Base-by-base conservation (phyloP, 2,797 vertebrate species). In the Miichthys miiuy region DNA sequence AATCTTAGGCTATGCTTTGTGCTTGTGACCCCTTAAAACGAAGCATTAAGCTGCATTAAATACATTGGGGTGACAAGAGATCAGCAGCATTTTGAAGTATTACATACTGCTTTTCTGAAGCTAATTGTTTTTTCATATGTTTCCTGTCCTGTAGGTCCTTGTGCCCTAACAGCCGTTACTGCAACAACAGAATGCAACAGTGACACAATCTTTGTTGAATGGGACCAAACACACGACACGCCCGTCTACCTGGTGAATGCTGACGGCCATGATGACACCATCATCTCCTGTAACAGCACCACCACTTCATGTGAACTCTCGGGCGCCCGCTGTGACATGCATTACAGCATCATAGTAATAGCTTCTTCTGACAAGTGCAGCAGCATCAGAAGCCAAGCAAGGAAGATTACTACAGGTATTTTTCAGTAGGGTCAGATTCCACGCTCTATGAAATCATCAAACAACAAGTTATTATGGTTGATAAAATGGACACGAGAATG, bases 341-440 rank as follows among this genome's bases (percentile, higher is more conserved):
- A 88, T 4, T 96, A 96, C 68, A 93, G 84, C 69, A 55, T 96
- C 84, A 93, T 94, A 2, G 93, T 96, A 5, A 92, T 94, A 3
- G 71, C 93, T 2, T 90, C 93, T 11, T 95, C 94, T 3, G 87
- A 93, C 84, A 94, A 94, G 81, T 96, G 96, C 93, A 94, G 86
- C 88, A 95, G 90, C 83, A 84, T 94, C 52, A 90, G 95, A 46
- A 96, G 95, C 73, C 88, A 92, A 1, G 92, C 95, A 0, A 79
- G 78, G 51, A 92, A 85, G 81, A 85, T 95, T 12, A 65, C 74
- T 51, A 95, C 95, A 62, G 93, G 95, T 96, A 90, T 41, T 20
- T 64, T 38, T 52, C 21, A 25, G 12, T 21, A 41, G 6, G 17
- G 4, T 6, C 34, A 38, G 34, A 34, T 8, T 34, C 34, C 34